Evolutionary conservation across 2,113 vertebrate species (phyloP).

Genomic region (Phocoena sinus): DNA sequence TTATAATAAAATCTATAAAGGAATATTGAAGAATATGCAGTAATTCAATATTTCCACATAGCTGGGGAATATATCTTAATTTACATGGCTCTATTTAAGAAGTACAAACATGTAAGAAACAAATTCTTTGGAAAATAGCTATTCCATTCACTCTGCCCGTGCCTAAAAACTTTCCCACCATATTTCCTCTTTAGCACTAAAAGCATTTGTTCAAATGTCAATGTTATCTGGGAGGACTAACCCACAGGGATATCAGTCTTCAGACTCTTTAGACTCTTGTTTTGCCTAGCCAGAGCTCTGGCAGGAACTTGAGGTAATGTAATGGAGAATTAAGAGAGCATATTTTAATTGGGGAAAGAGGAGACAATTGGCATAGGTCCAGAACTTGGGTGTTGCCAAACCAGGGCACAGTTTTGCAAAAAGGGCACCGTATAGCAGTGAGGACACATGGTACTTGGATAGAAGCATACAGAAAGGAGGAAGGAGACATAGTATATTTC

Average conservation of each 20-base stretch:
- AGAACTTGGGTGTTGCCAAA: background rate
- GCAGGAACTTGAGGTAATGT: background rate
- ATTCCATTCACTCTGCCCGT: background rate
- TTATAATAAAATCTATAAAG: background rate
- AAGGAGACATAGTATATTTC: background rate
- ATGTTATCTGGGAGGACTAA: background rate
- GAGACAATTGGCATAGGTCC: background rate
- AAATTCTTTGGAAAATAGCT: background rate
- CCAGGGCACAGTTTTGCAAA: background rate
- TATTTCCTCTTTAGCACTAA: background rate
- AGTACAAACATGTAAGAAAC: background rate
- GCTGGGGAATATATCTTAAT: background rate
- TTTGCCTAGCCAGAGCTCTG: background rate
- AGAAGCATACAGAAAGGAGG: background rate
- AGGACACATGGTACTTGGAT: background rate
- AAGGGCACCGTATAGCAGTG: background rate
- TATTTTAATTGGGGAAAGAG: background rate
- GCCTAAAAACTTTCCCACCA: background rate
- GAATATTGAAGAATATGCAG: background rate
- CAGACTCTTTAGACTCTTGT: background rate
- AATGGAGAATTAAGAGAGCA: background rate
- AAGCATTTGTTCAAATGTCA: conserved; percentile 27
- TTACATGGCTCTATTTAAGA: background rate
- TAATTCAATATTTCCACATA: background rate
- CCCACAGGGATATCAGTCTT: background rate